Evolutionary conservation across 2,797 vertebrate genomes (phyloP), one percentile per base, ranked within the genome.

Genomic region (Prunella strophiata): DNA sequence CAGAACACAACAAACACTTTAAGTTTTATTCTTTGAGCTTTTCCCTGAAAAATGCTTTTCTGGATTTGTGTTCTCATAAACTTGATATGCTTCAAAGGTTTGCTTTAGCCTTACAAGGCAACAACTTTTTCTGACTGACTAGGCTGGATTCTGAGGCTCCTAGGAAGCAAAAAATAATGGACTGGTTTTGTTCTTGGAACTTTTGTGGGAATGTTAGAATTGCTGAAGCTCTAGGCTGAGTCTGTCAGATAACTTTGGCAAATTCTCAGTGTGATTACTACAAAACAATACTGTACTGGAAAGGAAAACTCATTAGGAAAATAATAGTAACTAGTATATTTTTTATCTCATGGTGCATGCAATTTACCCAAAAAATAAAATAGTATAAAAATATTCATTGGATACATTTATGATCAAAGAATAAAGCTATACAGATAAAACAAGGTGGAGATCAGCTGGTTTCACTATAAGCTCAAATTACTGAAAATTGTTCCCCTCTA

Each of bases 241-340:
- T 85, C 80, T 91, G 77, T 73, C 71, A 82, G 71, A 51, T 66
- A 85, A 81, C 58, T 88, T 47, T 71, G 89, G 81, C 67, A 94
- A 91, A 77, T 92, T 85, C 45, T 87, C 40, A 23, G 0, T 12
- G 21, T 70, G 63, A 79, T 81, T 79, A 63, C 59, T 70, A 51
- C 30, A 81, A 52, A 75, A 43, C 3, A 63, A 13, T 87, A 36
- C 40, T 26, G 32, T 61, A 74, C 23, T 81, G 71, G 52, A 76
- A 89, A 72, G 43, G 43, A 89, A 93, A 94, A 82, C 5, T 25
- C 59, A 42, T 52, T 82, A 82, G 74, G 21, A 76, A 91, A 82
- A 92, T 62, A 76, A 36, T 72, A 66, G 55, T 45, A 75, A 70
- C 47, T n/a, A n/a, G 32, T 63, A 7, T 47, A 61, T 16, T 61